Conservation (phyloP, 1,140 invertebrate species). For the Rhopalosiphum maidis region DNA sequence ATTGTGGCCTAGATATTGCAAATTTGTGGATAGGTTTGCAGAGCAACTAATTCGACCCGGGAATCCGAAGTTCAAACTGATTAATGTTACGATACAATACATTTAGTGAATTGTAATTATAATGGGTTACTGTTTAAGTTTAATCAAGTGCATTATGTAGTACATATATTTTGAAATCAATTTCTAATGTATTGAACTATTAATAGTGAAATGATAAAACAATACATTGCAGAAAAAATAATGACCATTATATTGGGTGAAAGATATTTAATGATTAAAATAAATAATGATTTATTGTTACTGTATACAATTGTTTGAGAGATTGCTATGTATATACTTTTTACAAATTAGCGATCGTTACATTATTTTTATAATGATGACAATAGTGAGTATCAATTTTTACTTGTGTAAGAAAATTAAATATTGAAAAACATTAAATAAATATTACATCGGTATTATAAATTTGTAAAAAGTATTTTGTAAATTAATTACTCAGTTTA, state of each 20-base stretch:
- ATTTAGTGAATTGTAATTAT: not conserved
- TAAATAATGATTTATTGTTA: not conserved
- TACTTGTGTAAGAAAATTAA: not conserved
- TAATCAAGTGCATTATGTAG: slow-evolving; percentile 18
- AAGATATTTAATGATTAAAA: slow-evolving; percentile 24
- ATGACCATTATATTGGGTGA: slow-evolving; percentile 26
- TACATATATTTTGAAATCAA: slow-evolving; percentile 24
- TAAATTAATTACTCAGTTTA: not conserved
- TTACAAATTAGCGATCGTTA: not conserved
- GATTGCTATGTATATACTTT: not conserved
- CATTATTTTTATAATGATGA: not conserved
- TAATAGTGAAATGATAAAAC: slow-evolving; percentile 36
- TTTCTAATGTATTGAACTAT: slow-evolving; percentile 18
- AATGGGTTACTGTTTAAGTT: slow-evolving; percentile 13
- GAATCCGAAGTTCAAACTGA: slow-evolving; percentile 20
- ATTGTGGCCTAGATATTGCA: not conserved
- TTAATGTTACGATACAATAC: slow-evolving; percentile 28
- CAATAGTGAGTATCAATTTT: not conserved
- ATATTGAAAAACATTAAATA: not conserved
- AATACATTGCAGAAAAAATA: not conserved
- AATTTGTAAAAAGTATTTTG: not conserved
- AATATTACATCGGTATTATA: not conserved
- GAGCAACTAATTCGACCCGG: slow-evolving; percentile 35
- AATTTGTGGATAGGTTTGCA: slow-evolving; percentile 1
- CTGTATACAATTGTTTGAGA: not conserved